Evolutionary conservation across 2,888 invertebrate genomes (phyloP), one percentile per base, ranked within the genome.

Genomic region (Digitonthophagus gazella): DNA sequence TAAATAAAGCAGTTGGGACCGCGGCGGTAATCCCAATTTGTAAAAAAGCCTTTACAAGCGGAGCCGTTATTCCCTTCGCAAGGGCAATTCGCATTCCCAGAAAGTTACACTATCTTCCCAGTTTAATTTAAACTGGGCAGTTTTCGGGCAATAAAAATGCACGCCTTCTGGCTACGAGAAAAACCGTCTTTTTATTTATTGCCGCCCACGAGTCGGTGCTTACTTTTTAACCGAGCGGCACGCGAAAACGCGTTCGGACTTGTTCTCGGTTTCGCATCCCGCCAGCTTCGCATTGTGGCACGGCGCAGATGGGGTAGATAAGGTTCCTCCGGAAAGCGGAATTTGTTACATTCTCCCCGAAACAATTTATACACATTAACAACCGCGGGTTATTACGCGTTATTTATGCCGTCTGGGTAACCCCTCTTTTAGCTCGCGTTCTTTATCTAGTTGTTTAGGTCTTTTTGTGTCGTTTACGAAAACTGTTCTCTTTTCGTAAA

Each of bases 61-160:
- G 72, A 74, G 78, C 79, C 77, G 79, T 79, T 80, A 79, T 75
- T 76, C 75, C 78, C 77, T 78, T 57, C 76, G 28, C 8, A 44
- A 44, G 8, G 28, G 28, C 28, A 44, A 77, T 78, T 78, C 77
- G 73, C 76, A 74, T 75, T 75, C 73, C 74, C 75, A 75, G 61
- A 73, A 73, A 72, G 72, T 69, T 76, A 78, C 79, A 80, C 81
- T 83, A 83, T 82, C 82, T 83, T 82, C 78, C 28, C 78, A 79
- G 80, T 83, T 82, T 83, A 83, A 83, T 83, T 83, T 82, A 83
- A 83, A 83, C 81, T 18, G 81, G 80, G 80, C 82, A 82, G 80
- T 83, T 83, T 83, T 82, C 82, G 79, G 81, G 82, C 80, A 82
- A 83, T 83, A 83, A 83, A 83, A 83, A 83, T 83, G 83, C 81